Percentiles rank a stretch among this genome's conserved stretches.
phyloP scores from a whole-genome alignment of 2,888 invertebrate genomes.

The Caenorhabditis afra region DNA sequence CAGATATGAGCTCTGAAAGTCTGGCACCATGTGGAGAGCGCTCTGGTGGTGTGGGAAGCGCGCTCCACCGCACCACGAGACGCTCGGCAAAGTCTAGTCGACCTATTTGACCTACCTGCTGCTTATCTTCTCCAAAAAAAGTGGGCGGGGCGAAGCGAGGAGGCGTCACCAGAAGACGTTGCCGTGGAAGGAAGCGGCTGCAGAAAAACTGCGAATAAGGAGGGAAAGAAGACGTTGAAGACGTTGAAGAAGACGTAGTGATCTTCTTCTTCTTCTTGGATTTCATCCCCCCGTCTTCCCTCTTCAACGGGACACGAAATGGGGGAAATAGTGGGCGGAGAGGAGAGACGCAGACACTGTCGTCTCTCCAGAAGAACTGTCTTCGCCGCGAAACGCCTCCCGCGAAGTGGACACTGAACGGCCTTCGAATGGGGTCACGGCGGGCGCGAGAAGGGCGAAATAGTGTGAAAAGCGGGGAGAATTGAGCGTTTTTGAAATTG shows the following conservation, averaged over 20 bases:
- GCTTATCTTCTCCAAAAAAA: slow-evolving; percentile 18
- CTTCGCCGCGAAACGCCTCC: too few species aligned
- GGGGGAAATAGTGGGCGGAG: too few species aligned
- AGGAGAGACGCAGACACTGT: too few species aligned
- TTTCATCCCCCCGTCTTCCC: too few species aligned
- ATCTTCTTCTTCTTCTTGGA: background rate
- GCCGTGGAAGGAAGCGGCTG: too few species aligned
- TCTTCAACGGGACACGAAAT: too few species aligned
- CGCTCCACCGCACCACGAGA: too few species aligned
- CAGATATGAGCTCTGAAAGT: too few species aligned
- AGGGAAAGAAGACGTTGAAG: background rate
- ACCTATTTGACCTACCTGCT: slow-evolving; percentile 20
- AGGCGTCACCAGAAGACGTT: background rate
- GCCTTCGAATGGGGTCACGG: background rate
- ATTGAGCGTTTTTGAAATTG: slow-evolving; percentile 1
- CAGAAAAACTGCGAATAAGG: background rate
- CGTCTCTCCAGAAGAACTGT: background rate
- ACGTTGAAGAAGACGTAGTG: background rate
- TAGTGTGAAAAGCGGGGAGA: background rate
- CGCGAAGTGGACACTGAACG: background rate
- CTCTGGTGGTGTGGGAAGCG: background rate
- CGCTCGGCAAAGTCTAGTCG: too few species aligned
- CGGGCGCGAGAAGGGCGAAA: background rate
- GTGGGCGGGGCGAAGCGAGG: background rate
- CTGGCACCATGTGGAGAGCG: too few species aligned